Percentiles rank a stretch among this genome's conserved stretches.
phyloP scores from a whole-genome alignment of 2,797 vertebrate genomes.

The Brachymystax lenok region DNA sequence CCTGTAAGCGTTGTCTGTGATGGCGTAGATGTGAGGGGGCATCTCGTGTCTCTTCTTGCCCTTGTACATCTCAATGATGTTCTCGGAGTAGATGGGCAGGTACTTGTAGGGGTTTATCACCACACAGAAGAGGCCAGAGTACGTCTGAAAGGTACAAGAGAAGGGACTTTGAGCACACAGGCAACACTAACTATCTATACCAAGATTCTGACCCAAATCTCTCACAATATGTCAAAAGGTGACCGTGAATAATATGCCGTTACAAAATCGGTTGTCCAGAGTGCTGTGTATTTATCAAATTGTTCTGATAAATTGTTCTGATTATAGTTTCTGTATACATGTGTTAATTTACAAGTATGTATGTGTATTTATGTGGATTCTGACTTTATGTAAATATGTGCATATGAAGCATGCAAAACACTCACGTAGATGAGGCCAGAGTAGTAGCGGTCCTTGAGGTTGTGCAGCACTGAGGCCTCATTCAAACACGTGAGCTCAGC shows the following conservation, averaged over 20 bases:
- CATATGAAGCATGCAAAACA: slow-evolving; percentile 26
- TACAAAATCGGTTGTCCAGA: background rate
- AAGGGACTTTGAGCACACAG: background rate
- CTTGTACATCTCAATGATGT: slow-evolving; percentile 98
- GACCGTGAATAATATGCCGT: too few relatives aligned
- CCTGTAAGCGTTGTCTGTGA: slow-evolving; percentile 95
- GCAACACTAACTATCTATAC: background rate
- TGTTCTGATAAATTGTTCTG: background rate
- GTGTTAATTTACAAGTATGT: too few relatives aligned
- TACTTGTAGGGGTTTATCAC: slow-evolving; percentile 98
- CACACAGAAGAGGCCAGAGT: slow-evolving; percentile 97
- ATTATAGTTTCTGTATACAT: too few relatives aligned
- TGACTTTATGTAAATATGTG: background rate
- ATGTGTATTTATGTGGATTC: background rate
- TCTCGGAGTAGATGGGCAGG: slow-evolving; percentile 95
- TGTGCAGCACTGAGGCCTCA: slow-evolving; percentile 88
- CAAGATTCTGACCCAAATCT: background rate
- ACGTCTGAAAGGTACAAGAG: slow-evolving; percentile 78
- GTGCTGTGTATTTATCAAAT: background rate
- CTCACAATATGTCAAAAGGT: background rate
- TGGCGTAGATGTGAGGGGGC: slow-evolving; percentile 98
- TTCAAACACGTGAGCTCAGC: slow-evolving; percentile 89
- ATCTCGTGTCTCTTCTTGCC: slow-evolving; percentile 99
- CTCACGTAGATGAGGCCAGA: slow-evolving; percentile 89
- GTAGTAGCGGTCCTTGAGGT: slow-evolving; percentile 88